These are phyloP conservation scores for Plagiodera versicolora DNA, from an alignment of 2,888 invertebrate genomes.

Conservation along the genomic window DNA sequence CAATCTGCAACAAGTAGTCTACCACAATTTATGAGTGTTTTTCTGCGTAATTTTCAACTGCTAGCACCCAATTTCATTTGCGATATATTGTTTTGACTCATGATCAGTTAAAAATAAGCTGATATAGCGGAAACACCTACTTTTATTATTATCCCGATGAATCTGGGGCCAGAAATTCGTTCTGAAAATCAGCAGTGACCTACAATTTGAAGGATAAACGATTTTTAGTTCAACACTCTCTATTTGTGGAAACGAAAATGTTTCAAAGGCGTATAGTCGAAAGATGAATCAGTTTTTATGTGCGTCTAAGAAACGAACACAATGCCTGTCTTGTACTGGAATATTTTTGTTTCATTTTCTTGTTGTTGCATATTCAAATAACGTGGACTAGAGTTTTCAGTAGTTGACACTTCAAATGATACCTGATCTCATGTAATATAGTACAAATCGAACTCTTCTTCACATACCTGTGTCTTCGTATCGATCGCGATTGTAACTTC, in stretches of 20 bases:
- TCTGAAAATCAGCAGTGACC: neutral
- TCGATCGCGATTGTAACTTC: neutral
- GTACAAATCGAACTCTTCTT: too few species aligned
- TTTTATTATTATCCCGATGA: neutral
- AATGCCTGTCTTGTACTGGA: too few species aligned
- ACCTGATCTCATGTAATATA: too few species aligned
- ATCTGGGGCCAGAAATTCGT: neutral
- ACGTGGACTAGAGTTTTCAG: too few species aligned
- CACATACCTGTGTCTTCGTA: neutral
- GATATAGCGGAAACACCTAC: neutral
- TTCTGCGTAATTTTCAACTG: slow-evolving; percentile 14
- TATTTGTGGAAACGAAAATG: neutral
- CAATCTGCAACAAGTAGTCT: neutral
- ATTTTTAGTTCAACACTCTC: neutral
- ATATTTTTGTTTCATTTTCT: too few species aligned
- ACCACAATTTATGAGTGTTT: slow-evolving; percentile 24
- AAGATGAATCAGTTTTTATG: too few species aligned
- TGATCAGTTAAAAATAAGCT: neutral
- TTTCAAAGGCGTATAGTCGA: neutral
- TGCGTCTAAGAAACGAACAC: too few species aligned
- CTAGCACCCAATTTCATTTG: neutral
- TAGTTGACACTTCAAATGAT: too few species aligned
- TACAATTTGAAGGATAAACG: neutral
- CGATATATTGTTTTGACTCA: slow-evolving; percentile 7
- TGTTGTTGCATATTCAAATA: too few species aligned